Evolutionary conservation across 2,888 invertebrate genomes (phyloP).

Genomic region (Pseudococcus jackbeardsleyi): DNA sequence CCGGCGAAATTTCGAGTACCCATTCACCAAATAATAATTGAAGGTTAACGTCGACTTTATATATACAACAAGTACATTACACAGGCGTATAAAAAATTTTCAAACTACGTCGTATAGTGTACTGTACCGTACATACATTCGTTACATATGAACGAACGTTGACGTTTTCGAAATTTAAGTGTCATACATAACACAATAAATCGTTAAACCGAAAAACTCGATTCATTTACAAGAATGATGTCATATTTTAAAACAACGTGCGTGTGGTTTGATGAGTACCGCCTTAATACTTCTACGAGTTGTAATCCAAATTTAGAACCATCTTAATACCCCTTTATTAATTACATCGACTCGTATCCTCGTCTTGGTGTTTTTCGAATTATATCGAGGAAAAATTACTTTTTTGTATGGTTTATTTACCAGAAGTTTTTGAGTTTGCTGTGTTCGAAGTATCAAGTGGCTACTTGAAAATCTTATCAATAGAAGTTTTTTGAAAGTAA

Average conservation of each 20-base stretch:
- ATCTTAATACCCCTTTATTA: conserved; percentile 34
- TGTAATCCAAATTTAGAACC: conserved; percentile 54
- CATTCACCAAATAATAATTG: background rate
- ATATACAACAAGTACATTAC: background rate
- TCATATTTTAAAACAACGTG: conserved; percentile 30
- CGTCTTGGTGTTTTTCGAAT: background rate
- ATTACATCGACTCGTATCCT: background rate
- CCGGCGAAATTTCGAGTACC: background rate
- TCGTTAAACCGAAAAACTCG: conserved; percentile 33
- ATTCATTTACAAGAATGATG: conserved; percentile 29
- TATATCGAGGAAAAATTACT: background rate
- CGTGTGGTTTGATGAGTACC: background rate
- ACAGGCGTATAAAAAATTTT: conserved; percentile 3
- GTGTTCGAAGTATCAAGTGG: too few relatives aligned
- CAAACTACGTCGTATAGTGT: background rate
- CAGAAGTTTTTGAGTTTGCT: too few relatives aligned
- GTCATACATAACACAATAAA: background rate
- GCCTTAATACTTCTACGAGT: background rate
- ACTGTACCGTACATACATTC: background rate
- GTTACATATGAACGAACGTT: background rate
- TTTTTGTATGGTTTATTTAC: background rate
- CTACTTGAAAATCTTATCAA: too few relatives aligned
- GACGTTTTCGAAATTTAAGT: conserved; percentile 13
- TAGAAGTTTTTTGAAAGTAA: too few relatives aligned
- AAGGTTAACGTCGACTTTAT: background rate